Evolutionary conservation across 1,140 invertebrate species (phyloP), one percentile per base, ranked within the genome.

Genomic region (Trypoxylus dichotomus): DNA sequence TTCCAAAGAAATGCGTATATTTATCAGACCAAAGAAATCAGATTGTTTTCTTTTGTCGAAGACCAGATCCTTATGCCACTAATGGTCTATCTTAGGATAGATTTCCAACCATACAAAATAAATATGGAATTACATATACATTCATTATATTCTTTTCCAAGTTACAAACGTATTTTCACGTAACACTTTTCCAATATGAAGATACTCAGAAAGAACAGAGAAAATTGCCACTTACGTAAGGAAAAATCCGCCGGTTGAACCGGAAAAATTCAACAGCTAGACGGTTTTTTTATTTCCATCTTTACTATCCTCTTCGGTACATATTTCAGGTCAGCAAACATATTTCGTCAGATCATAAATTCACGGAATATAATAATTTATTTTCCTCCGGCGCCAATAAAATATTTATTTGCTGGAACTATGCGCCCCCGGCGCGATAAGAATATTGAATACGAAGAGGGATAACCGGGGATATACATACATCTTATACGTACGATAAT

Each of bases 341-440:
- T 68, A 68, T 68, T 68, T 68, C 60, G 60, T 29, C 13, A 24
- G 60, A 68, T 68, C 60, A 68, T 68, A 68, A 68, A 68, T 68
- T 68, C 60, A 68, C 21, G 24, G 27, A 21, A 8, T 68, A 68
- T 24, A 68, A 68, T 68, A 68, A 68, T 68, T 68, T 68, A 68
- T 68, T 29, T 25, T 24, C 60, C 60, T 68, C 21, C 21, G 60
- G 60, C 60, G 27, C 60, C 60, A 68, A 68, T 68, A 68, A 68
- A 68, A 68, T 68, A 68, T 68, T 68, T 68, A 68, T 68, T 68
- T 29, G 60, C 60, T 27, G 24, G 60, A 68, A 68, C 60, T 68
- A 68, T 68, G 27, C 8, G 19, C 60, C 21, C 60, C 60, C 15
- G 60, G 60, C 15, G 60, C 60, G 60, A 68, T 68, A 68, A 68